Conservation (phyloP, 2,113 vertebrate species). For the Rattus norvegicus region GRCr8 NC_086031.1:106442501-106443000, state of each 20-base stretch:
- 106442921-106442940: not conserved
- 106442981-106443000: not conserved
- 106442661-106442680: not conserved
- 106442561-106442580: not conserved
- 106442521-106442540: not conserved
- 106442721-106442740: not conserved
- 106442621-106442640: not conserved
- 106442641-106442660: not conserved
- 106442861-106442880: not conserved
- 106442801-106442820: slow-evolving; percentile 36
- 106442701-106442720: no score
- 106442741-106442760: not conserved
- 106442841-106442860: not conserved
- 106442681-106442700: not conserved
- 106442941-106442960: not conserved
- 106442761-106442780: not conserved
- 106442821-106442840: slow-evolving; percentile 33
- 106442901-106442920: not conserved
- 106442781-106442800: slow-evolving; percentile 31
- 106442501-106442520: not conserved
- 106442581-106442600: not conserved
- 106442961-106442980: not conserved
- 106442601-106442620: not conserved
- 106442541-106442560: not conserved
- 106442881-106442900: no score